Evolutionary conservation across 2,888 invertebrate species (phyloP).

Genomic region (Ophraella communa): DNA sequence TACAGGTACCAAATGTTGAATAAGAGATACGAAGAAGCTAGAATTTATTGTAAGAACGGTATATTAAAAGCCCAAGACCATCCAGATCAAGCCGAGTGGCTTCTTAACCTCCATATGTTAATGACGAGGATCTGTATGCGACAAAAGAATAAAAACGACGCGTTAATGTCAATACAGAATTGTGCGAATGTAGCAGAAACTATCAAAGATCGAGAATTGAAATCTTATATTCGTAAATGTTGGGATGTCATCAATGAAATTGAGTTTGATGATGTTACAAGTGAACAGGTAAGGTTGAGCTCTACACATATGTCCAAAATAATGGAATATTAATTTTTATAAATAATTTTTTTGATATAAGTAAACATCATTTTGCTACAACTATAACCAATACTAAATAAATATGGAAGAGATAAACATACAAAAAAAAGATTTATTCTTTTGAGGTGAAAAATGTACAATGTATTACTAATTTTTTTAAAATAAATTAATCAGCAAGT

Average conservation of each 20-base stretch:
- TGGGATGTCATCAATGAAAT: conserved; percentile 50
- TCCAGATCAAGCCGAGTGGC: conserved; percentile 55
- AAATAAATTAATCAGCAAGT: no score
- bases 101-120: conserved; percentile 58
- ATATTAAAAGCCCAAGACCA: conserved; percentile 51
- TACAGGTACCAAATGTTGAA: conserved; percentile 52
- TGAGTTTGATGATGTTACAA: conserved; percentile 53
- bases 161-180: conserved; percentile 53
- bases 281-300: conserved; percentile 13
- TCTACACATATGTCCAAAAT: not conserved
- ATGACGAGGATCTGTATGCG: conserved; percentile 57
- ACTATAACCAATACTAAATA: no score
- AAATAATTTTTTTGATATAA: no score
- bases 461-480: no score
- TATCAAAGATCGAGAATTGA: conserved; percentile 53
- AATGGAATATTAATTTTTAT: no score
- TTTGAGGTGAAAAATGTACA: no score
- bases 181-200: conserved; percentile 51
- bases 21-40: conserved; percentile 58
- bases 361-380: no score
- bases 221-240: conserved; percentile 48
- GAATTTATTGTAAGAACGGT: conserved; percentile 55
- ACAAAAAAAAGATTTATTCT: no score
- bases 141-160: conserved; percentile 61
- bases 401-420: no score